Evolutionary conservation across 2,113 vertebrate species (phyloP).

Genomic region (Silurus glanis): DNA sequence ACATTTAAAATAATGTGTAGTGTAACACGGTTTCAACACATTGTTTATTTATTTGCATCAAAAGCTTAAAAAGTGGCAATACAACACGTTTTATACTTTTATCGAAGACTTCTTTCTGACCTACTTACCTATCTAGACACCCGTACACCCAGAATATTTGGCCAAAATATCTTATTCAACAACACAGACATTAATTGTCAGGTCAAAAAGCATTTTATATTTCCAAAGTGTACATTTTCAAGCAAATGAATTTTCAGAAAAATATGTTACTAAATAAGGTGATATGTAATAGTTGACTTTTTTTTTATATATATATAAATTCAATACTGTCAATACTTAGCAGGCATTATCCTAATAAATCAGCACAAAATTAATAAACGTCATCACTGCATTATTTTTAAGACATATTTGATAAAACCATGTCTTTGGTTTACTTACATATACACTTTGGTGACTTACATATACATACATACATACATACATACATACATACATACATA

Average conservation of each 20-base stretch:
- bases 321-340: no score
- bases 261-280: not conserved
- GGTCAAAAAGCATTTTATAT: not conserved
- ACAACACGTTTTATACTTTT: not conserved
- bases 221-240: not conserved
- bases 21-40: not conserved
- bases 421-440: no score
- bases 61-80: not conserved
- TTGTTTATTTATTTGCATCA: not conserved
- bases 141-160: not conserved
- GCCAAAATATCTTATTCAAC: not conserved
- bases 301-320: no score
- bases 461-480: no score
- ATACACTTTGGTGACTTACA: no score
- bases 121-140: not conserved
- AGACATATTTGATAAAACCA: no score
- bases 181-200: not conserved
- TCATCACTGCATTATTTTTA: no score
- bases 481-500: no score
- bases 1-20: not conserved
- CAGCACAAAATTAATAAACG: no score
- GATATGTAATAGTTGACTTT: not conserved
- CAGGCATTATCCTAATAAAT: no score
- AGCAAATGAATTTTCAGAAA: not conserved
- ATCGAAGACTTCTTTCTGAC: not conserved